Base-by-base conservation (phyloP, 2,797 vertebrate species). In the Paedocypris micromegethes region DNA sequence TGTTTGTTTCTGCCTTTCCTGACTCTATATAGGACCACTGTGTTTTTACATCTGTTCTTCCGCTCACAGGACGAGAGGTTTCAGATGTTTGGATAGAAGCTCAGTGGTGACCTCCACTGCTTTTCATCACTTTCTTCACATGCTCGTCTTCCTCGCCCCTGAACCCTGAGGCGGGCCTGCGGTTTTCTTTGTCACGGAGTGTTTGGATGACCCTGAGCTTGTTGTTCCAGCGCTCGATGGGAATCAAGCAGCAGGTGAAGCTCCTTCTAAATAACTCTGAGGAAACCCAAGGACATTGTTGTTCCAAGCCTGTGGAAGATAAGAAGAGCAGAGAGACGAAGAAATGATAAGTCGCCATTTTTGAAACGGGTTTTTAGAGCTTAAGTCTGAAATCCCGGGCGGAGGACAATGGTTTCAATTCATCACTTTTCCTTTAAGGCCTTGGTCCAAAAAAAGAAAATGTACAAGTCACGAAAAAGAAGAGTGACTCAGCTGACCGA, bases 31-130 rank as follows among this genome's bases (percentile, higher is more conserved):
- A 41, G 40, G 44, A 40, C 44, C 52, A 45, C 40, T 3, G 40
- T 70, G 68, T 70, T 70, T 63, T 64, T 57, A 39, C 68, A 70
- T 64, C 60, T 70, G 68, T 40, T 70, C 68, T 56, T 70, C 59
- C 37, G 47, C 46, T 44, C 44, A 54, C 43, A 48, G 50, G 38
- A 47, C 67, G n/a, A 44, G 5, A 42, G 9, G 39, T 44, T 49
- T 64, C 46, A 51, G 52, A 64, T 70, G 68, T 70, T 70, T 57
- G 55, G 5, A 63, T 44, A 63, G 63, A 57, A 47, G 23, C 37
- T 51, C 58, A 60, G 42, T 68, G 59, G 49, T 53, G 57, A 38
- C 59, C 50, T 70, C 41, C 9, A 54, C 41, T 40, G 9, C 44
- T 61, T 53, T 59, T 37, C 62, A 7, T 47, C 42, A 2, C 60